Evolutionary conservation across 1,140 invertebrate genomes (phyloP), one percentile per base, ranked within the genome.

Genomic region (Meloidogyne hapla): DNA sequence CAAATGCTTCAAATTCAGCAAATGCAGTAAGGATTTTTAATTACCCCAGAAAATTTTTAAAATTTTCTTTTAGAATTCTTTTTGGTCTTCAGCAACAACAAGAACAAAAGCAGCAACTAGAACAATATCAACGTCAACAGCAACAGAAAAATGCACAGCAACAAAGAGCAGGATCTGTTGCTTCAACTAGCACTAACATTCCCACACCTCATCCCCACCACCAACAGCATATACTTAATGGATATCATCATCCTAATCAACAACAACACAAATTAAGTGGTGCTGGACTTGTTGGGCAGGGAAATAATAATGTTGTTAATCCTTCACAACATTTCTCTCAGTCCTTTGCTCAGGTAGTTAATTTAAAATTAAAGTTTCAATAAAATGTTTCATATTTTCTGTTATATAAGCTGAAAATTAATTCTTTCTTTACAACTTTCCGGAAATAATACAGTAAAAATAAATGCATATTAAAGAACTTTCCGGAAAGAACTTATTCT

Each of bases 61-160:
- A 9, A 10, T 45, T 40, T 75, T 13, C 75, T 21, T 75, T 75
- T 10, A 75, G 74, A 21, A 65, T 76, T 13, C 62, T 62, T 12
- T 18, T 48, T 9, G 45, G 56, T 13, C n/a, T 77, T 28, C 76
- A 77, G 21, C 69, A 77, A n/a, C 65, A 65, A 25, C 75, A 77
- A 18, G 67, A 78, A 12, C n/a, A 80, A 38, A 79, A 78, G 15
- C 62, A 68, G 8, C 77, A 78, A 33, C 78, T 80, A 6, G 48
- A 78, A 28, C 76, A 78, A 23, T 64, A 77, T 8, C 77, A 79
- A 74, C 77, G 66, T 18, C 78, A 78, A 70, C 76, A 78, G 62
- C 76, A 79, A 25, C 76, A 78, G 56, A 75, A 75, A 26, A 65
- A 63, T 62, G 56, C 1, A 10, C 42, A 74, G 13, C 75, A 76